A percentile compares a stretch with the other conserved stretches of the same genome.
Conservation (phyloP, 30 jellyfish, hydroid and myxozoan genomes). For the Aurelia aurita region DNA sequence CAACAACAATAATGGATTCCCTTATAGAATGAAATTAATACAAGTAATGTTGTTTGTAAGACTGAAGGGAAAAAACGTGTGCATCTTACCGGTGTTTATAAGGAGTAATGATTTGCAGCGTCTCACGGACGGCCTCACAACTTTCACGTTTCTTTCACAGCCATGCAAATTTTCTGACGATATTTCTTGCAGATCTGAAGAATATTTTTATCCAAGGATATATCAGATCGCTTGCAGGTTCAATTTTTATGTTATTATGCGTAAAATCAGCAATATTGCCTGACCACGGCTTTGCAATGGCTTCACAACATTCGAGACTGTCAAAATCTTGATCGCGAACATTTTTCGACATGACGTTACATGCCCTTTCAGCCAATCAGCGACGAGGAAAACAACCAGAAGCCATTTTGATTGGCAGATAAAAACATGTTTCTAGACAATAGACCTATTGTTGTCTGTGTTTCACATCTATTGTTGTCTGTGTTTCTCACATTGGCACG, state of each 20-base stretch:
- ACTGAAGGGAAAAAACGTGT: background rate
- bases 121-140: constrained; percentile 3
- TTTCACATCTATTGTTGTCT: constrained; percentile 90
- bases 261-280: constrained; percentile 10
- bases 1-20: no score
- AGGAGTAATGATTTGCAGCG: constrained; percentile 4
- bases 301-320: constrained; percentile 70
- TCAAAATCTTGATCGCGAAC: constrained; percentile 68
- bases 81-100: background rate
- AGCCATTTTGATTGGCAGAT: constrained; percentile 87
- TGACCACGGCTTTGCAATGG: background rate
- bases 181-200: no score
- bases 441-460: constrained; percentile 93
- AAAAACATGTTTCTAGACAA: constrained; percentile 77
- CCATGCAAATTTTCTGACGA: no score
- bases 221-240: no score
- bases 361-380: constrained; percentile 90
- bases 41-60: background rate
- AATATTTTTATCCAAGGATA: no score
- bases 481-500: constrained; percentile 45
- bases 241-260: background rate
- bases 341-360: constrained; percentile 98
- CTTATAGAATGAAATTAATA: no score
- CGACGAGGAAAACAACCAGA: constrained; percentile 45
- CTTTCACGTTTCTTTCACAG: no score